Evolutionary conservation across 1,140 invertebrate species (phyloP).

Genomic region (Lordiphosa clarofinis): DNA sequence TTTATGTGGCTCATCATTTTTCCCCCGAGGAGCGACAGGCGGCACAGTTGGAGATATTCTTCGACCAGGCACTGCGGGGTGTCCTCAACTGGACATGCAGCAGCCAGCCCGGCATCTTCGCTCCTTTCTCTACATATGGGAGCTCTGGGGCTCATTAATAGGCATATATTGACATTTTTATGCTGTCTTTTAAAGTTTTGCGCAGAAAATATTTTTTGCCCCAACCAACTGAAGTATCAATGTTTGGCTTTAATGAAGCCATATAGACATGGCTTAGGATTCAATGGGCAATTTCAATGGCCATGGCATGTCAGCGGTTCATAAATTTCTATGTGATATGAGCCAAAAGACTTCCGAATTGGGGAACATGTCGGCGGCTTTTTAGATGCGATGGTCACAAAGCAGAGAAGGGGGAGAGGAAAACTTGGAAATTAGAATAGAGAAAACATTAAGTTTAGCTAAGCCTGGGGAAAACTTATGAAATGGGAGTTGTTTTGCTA

Average conservation of each 20-base stretch:
- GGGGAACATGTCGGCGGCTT: neutral
- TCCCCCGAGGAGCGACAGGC: constrained; percentile 35
- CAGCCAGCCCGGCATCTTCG: neutral
- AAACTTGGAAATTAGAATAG: constrained; percentile 27
- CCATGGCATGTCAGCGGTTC: constrained; percentile 65
- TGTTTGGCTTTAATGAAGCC: constrained; percentile 64
- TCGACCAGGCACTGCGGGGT: neutral
- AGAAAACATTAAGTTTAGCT: constrained; percentile 17
- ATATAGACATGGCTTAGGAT: constrained; percentile 51
- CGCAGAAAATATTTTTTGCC: constrained; percentile 10
- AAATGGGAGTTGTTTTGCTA: neutral
- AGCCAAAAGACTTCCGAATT: constrained; percentile 4
- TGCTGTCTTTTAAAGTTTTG: constrained; percentile 46
- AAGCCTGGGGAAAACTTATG: neutral
- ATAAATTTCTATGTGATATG: constrained; percentile 55
- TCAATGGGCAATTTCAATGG: constrained; percentile 55
- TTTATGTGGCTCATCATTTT: constrained; percentile 59
- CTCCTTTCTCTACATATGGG: constrained; percentile 5
- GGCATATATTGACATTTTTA: constrained; percentile 70
- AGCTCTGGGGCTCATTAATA: constrained; percentile 55
- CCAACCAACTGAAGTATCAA: neutral
- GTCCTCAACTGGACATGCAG: constrained; percentile 1
- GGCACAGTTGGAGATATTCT: constrained; percentile 39
- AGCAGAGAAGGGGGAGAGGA: constrained; percentile 5
- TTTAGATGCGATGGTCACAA: constrained; percentile 7